These are phyloP conservation scores for Tethya wilhelma DNA, from an alignment of 37 sponge, comb jelly and placozoan species.

Conservation along the genomic window DNA sequence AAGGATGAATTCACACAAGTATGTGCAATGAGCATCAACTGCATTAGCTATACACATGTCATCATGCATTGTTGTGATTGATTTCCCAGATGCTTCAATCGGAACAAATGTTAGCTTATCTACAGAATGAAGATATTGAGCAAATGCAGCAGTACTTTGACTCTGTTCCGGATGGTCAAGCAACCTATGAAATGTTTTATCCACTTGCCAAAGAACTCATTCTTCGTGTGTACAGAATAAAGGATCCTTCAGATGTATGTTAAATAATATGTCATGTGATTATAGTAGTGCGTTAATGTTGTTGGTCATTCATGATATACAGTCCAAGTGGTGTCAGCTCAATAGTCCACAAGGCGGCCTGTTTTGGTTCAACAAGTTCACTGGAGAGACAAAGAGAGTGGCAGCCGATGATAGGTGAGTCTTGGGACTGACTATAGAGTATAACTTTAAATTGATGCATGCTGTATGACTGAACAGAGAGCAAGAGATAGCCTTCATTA, in stretches of 20 bases:
- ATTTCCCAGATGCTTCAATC: constrained; percentile 43
- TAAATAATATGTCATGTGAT: not conserved
- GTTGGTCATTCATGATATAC: not conserved
- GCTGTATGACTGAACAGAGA: constrained; percentile 32
- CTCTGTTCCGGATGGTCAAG: constrained; percentile 41
- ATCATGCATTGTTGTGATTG: not conserved
- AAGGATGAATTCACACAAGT: constrained; percentile 64
- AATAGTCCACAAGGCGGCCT: constrained; percentile 58
- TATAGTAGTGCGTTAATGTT: not conserved
- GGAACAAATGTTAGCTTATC: constrained; percentile 22
- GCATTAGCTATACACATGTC: too few relatives aligned
- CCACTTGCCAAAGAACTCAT: constrained; percentile 82
- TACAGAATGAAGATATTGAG: constrained; percentile 30
- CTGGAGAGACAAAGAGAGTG: constrained; percentile 65
- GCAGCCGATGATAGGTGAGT: constrained; percentile 45
- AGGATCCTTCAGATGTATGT: constrained; percentile 74
- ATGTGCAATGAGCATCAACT: not conserved
- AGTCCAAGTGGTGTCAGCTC: constrained; percentile 88
- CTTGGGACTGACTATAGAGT: not conserved
- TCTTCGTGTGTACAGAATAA: constrained; percentile 69
- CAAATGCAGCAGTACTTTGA: constrained; percentile 58
- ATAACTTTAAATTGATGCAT: not conserved
- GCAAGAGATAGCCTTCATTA: constrained; percentile 70
- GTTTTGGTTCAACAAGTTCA: constrained; percentile 88
- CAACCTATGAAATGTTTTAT: constrained; percentile 79